Conservation (phyloP, 2,113 vertebrate species). For the Microcebus jonahi region DNA sequence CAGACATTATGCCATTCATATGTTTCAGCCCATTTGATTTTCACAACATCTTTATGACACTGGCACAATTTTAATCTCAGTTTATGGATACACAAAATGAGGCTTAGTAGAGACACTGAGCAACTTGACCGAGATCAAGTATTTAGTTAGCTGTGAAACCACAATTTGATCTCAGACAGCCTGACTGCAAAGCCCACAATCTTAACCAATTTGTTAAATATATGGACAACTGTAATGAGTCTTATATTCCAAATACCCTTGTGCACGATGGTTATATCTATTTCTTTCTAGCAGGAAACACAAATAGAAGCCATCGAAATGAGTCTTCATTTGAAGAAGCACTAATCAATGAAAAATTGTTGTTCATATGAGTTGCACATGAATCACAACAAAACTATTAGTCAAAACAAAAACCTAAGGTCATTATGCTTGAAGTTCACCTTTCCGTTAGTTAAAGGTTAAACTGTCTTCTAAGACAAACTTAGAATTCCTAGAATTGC, state of each 20-base stretch:
- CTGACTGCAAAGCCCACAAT: neutral
- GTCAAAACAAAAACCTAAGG: conserved; percentile 63
- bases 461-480: conserved; percentile 64
- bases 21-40: neutral
- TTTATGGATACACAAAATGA: neutral
- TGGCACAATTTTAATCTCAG: neutral
- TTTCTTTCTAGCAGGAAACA: conserved; percentile 3
- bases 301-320: conserved; percentile 45
- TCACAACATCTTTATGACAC: neutral
- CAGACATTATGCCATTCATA: neutral
- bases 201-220: neutral
- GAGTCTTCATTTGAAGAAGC: neutral
- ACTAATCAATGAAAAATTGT: conserved; percentile 47
- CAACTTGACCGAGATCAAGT: neutral
- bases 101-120: neutral
- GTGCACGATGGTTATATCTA: neutral
- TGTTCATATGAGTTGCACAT: neutral
- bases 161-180: neutral
- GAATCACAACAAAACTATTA: conserved; percentile 27
- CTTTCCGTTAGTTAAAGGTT: conserved; percentile 50
- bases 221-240: neutral
- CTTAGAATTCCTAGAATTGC: conserved; percentile 72
- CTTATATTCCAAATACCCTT: neutral
- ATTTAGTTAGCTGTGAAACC: neutral
- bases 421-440: conserved; percentile 74